These are phyloP conservation scores for Hypocryptadius cinnamomeus DNA, from an alignment of 2,113 vertebrate genomes.

Conservation along the genomic window DNA sequence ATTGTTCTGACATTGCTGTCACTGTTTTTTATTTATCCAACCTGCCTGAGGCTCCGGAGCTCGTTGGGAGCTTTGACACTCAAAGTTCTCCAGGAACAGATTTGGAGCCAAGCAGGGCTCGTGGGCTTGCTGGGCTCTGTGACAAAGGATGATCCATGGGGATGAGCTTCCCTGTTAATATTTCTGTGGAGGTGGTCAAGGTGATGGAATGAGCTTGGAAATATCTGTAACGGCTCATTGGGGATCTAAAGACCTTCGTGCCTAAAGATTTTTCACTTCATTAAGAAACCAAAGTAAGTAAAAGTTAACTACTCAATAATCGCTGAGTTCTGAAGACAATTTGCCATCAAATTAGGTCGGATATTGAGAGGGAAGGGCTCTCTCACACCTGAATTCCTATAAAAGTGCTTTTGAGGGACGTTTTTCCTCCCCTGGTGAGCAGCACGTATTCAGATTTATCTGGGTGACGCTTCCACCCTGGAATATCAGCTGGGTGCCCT, in stretches of 20 bases:
- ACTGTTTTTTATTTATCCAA: background rate
- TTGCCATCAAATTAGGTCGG: background rate
- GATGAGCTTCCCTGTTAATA: background rate
- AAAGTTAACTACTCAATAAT: constrained; percentile 23
- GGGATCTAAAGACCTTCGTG: constrained; percentile 13
- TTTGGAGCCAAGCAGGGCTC: background rate
- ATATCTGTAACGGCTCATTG: background rate
- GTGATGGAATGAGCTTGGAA: background rate
- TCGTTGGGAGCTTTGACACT: background rate
- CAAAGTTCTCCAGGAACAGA: background rate
- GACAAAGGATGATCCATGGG: background rate
- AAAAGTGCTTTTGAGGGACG: background rate
- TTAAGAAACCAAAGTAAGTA: constrained; percentile 24
- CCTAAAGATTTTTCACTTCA: constrained; percentile 23
- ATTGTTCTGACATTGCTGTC: background rate
- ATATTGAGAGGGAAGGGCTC: background rate
- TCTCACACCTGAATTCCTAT: background rate
- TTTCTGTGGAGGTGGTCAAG: background rate
- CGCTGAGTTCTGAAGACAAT: background rate
- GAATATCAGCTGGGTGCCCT: background rate
- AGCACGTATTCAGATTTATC: background rate
- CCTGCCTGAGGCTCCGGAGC: background rate
- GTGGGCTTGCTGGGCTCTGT: background rate
- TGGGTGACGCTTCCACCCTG: accelerated
- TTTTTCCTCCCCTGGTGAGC: background rate